These are phyloP conservation scores for Drosophila tsacasi DNA, from an alignment of 1,140 invertebrate genomes.

Conservation along the genomic window DNA sequence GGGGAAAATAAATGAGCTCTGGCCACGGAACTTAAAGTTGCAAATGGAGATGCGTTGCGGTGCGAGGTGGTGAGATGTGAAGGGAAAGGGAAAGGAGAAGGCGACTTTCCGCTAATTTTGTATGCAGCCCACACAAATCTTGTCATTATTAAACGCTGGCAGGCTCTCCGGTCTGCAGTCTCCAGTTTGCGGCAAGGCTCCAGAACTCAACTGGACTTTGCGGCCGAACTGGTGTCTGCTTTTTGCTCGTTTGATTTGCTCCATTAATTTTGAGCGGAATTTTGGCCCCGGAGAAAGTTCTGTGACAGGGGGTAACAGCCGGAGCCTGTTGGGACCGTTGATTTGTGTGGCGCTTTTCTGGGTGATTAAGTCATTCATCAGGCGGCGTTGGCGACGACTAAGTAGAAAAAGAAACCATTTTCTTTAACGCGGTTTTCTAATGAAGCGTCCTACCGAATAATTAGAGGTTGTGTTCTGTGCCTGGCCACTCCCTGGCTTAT, in stretches of 20 bases:
- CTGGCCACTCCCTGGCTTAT: not conserved
- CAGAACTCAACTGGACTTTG: conserved; percentile 21
- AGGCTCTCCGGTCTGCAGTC: conserved; percentile 14
- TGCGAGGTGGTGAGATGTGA: conserved; percentile 14
- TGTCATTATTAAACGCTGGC: conserved; percentile 70
- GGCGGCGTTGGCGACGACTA: conserved; percentile 15
- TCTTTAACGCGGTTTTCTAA: conserved; percentile 46
- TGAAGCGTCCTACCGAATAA: conserved; percentile 71
- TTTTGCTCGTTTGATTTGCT: conserved; percentile 72
- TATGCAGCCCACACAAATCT: conserved; percentile 78
- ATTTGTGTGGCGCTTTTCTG: conserved; percentile 79
- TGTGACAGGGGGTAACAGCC: conserved; percentile 45
- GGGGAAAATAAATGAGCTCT: conserved; percentile 70
- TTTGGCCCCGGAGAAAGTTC: conserved; percentile 54
- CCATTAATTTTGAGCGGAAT: conserved; percentile 75
- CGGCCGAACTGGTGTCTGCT: conserved; percentile 41
- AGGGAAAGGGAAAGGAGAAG: conserved; percentile 6
- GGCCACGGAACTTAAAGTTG: conserved; percentile 41
- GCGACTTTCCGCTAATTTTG: conserved; percentile 61
- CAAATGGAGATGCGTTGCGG: conserved; percentile 13
- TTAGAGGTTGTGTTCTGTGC: conserved; percentile 50
- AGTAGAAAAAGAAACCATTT: conserved; percentile 23
- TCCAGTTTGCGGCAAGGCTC: not conserved
- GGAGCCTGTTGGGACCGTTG: conserved; percentile 55
- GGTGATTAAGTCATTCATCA: conserved; percentile 81